Evolutionary conservation across 92 coral and sea anemone species (phyloP).

Genomic region (Epizoanthus fatuus): DNA sequence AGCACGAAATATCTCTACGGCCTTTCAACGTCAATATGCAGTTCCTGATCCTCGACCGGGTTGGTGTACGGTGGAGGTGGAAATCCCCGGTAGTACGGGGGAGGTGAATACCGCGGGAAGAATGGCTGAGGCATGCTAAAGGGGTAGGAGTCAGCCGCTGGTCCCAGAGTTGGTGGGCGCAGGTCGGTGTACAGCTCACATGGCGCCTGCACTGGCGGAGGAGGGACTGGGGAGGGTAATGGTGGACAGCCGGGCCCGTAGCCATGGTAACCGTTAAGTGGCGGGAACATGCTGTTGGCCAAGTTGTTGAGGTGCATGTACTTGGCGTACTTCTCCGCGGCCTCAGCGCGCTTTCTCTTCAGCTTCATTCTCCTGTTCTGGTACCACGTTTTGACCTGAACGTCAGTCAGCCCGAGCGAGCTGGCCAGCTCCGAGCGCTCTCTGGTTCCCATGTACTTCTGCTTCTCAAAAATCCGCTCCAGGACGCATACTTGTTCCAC

Average conservation of each 20-base stretch:
- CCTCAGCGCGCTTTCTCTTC: conserved; percentile 43
- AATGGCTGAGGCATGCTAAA: conserved; percentile 20
- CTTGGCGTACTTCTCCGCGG: conserved; percentile 39
- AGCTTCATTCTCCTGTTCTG: conserved; percentile 43
- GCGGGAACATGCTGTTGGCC: conserved; percentile 31
- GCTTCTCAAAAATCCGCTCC: conserved; percentile 36
- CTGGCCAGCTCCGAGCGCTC: conserved; percentile 37
- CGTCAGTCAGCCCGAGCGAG: conserved; percentile 36
- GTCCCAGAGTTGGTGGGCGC: conserved; percentile 43
- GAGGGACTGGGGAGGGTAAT: not conserved
- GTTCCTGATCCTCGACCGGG: conserved; percentile 23
- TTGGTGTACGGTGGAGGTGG: conserved; percentile 47
- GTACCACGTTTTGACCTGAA: conserved; percentile 39
- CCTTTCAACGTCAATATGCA: conserved; percentile 9
- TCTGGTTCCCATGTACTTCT: conserved; percentile 45
- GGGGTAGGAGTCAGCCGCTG: conserved; percentile 29
- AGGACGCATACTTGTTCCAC: conserved; percentile 40
- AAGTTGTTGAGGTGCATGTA: conserved; percentile 31
- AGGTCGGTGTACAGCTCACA: conserved; percentile 45
- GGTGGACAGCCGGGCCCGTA: not conserved
- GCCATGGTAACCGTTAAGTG: conserved; percentile 6
- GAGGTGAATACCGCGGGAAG: conserved; percentile 19
- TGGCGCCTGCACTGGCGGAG: conserved; percentile 7
- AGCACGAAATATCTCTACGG: too few species aligned
- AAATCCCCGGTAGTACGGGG: conserved; percentile 44